Evolutionary conservation across 2,888 invertebrate genomes (phyloP), one percentile per base, ranked within the genome.

Genomic region (Blastobasis adustella): DNA sequence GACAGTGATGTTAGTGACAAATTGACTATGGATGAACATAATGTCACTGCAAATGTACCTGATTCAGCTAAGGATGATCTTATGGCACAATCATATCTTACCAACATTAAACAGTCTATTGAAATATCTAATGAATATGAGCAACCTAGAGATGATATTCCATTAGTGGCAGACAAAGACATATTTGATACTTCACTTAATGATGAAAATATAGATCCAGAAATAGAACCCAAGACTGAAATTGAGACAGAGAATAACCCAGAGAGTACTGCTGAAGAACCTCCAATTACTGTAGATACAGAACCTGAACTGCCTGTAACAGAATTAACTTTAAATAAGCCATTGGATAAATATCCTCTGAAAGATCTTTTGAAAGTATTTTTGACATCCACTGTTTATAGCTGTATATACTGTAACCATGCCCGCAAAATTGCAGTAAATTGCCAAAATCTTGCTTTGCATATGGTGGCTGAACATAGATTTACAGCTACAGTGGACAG

Each of bases 401-500:
- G 89, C 55, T 96, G 96, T 73, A 91, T 95, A 52, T 96, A 95
- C 74, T 96, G 96, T 69, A 95, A 96, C 71, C 95, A 96, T 83
- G 95, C 95, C 0, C 90, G 95, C 23, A 93, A 94, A 65, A 95
- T 96, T 61, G 94, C 95, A 8, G 95, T 96, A 0, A 95, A 96
- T 76, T 95, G 94, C 49, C 92, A 93, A 72, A 94, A 95, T 66
- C 82, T 96, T 49, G 93, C 93, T 6, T 76, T 95, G 44, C 96
- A 96, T 71, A 91, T 96, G 76, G 91, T 96, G 10, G 91, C 92
- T 0, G 91, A 95, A 68, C 96, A 96, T 78, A 90, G 94, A 6
- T 96, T 95, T 73, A 91, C 92, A n/a, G 94, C 94, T 4, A 92
- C 93, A 0, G 94, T 94, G 36, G 92, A 94, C 67, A 94, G 94